These are phyloP conservation scores for Callochromis pleurospilus DNA, from an alignment of 2,113 vertebrate genomes.

Conservation along the genomic window DNA sequence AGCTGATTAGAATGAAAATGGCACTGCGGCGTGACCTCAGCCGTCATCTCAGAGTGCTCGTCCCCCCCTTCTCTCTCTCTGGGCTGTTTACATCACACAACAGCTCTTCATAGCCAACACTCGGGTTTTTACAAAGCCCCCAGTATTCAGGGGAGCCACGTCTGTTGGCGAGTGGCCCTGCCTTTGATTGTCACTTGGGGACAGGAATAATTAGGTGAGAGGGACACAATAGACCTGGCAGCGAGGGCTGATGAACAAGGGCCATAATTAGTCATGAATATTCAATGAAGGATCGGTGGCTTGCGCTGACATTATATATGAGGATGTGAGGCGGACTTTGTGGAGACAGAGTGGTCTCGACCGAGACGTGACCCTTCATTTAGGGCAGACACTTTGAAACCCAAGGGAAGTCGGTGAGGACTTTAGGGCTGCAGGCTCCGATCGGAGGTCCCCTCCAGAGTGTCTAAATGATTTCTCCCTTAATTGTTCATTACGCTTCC, in stretches of 20 bases:
- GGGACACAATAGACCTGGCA: constrained; percentile 55
- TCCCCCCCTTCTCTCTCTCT: background rate
- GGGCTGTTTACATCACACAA: constrained; percentile 30
- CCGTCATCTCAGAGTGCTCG: background rate
- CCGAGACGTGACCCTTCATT: constrained; percentile 30
- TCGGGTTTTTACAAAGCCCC: constrained; percentile 38
- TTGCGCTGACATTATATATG: constrained; percentile 35
- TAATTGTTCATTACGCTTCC: background rate
- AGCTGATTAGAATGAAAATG: constrained; percentile 59
- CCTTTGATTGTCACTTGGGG: constrained; percentile 60
- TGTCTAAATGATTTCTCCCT: background rate
- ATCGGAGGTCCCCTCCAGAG: background rate
- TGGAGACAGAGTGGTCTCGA: constrained; percentile 12
- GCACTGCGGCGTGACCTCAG: background rate
- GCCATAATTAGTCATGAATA: constrained; percentile 74
- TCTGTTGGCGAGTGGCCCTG: constrained; percentile 6
- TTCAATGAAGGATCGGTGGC: constrained; percentile 50
- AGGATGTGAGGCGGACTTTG: constrained; percentile 13
- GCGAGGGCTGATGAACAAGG: constrained; percentile 30
- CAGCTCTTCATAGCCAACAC: constrained; percentile 16
- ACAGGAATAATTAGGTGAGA: constrained; percentile 64
- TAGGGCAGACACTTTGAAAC: background rate
- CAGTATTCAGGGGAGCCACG: constrained; percentile 25
- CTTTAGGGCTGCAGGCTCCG: background rate
- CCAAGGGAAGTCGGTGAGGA: background rate